phyloP scores from a whole-genome alignment of 2,797 vertebrate genomes.

The Lithobates sylvaticus region DNA sequence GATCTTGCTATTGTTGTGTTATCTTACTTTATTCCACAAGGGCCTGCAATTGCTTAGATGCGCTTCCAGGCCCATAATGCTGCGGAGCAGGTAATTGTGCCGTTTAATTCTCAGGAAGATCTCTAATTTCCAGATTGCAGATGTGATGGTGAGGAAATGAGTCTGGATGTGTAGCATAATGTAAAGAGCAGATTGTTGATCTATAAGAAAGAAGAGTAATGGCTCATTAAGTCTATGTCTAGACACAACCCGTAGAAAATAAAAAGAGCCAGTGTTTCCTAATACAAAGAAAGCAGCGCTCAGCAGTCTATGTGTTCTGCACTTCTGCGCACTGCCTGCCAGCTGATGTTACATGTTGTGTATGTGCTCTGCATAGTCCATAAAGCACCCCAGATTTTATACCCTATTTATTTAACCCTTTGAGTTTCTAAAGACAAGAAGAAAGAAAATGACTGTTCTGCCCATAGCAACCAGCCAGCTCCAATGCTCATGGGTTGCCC shows the following conservation, averaged over 20 bases:
- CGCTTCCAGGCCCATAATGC: constrained; percentile 23
- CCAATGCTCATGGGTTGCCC: too few species aligned
- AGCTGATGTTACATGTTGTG: background rate
- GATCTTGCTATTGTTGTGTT: constrained; percentile 12
- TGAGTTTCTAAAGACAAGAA: too few species aligned
- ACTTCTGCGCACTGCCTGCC: background rate
- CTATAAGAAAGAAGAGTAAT: constrained; percentile 44
- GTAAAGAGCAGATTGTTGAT: constrained; percentile 47
- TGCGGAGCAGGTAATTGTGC: constrained; percentile 43
- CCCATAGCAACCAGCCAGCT: too few species aligned
- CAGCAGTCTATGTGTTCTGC: background rate
- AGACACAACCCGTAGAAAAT: constrained; percentile 16
- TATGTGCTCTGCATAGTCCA: background rate
- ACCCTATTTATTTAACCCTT: too few species aligned
- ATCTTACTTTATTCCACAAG: constrained; percentile 14
- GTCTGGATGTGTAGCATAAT: constrained; percentile 46
- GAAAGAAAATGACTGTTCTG: too few species aligned
- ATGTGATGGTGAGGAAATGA: constrained; percentile 48
- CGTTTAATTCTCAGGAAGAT: constrained; percentile 39
- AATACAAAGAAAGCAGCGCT: background rate
- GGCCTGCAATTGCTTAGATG: constrained; percentile 22
- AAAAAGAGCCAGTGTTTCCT: constrained; percentile 10
- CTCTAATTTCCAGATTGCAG: constrained; percentile 50
- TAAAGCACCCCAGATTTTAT: too few species aligned
- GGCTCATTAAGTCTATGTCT: constrained; percentile 30